Evolutionary conservation across 1,140 invertebrate species (phyloP), one percentile per base, ranked within the genome.

Genomic region (Dolichoris vasculosae): DNA sequence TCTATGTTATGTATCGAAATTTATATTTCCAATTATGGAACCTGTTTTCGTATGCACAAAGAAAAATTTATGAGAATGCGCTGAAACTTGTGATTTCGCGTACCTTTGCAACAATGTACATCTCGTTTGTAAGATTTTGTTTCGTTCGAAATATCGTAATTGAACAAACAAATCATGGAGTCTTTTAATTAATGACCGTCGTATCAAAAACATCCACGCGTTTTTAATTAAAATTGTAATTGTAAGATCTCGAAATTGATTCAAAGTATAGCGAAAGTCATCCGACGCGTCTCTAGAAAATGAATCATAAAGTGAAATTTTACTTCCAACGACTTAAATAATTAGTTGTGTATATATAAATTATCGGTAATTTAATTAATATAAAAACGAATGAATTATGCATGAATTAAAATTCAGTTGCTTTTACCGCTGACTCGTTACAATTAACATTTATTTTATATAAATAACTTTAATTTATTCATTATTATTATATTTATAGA

Each of bases 11-110:
- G 30, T 23, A 73, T 69, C 43, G 80, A 71, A 67, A 82, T 71
- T 71, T 75, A 51, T 64, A 30, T 32, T 73, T 76, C 82, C 82
- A 83, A 76, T 76, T 83, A 82, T n/a, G 80, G 64, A 51, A 73
- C 46, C 80, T 43, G 46, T 82, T 82, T 82, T 71, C 40, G 64
- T 20, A 48, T 40, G 63, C 79, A 35, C 20, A 2, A 11, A 15
- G 23, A 38, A 78, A 78, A 80, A 43, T 80, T 80, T 67, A 67
- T 67, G 78, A 23, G 59, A 64, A 67, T 30, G 26, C 26, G 51
- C 46, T 32, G 75, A 32, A 51, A 35, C n/a, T 48, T 17, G 46
- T 26, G 23, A n/a, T 13, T 76, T 71, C 35, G 38, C 35, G 38
- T 30, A 2, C 51, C 17, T 20, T 17, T 40, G 38, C n/a, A 38